Conservation (phyloP, 2,113 vertebrate species). For the Muntiacus muntjak region DNA sequence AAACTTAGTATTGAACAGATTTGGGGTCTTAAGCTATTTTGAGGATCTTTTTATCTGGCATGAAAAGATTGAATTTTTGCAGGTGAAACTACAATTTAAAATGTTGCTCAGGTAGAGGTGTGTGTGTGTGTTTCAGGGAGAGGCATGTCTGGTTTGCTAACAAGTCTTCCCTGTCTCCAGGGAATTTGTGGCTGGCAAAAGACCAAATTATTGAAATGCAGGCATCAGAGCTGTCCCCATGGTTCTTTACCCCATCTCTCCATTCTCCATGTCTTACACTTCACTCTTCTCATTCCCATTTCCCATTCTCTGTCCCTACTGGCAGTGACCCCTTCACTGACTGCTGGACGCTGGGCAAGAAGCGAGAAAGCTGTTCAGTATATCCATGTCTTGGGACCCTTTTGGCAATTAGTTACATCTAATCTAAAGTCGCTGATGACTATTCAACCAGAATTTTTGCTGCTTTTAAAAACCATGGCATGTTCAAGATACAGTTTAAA, state of each 20-base stretch:
- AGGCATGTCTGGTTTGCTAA: neutral
- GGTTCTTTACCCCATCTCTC: neutral
- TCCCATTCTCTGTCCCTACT: neutral
- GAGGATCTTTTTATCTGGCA: neutral
- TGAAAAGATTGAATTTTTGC: neutral
- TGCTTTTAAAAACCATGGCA: neutral
- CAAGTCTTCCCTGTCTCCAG: neutral
- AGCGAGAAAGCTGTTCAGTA: neutral
- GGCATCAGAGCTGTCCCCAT: neutral
- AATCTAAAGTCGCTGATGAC: neutral
- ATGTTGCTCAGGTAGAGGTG: neutral
- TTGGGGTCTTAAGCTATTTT: neutral
- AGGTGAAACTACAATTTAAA: neutral
- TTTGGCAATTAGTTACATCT: neutral
- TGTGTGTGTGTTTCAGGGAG: neutral
- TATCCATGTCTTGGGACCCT: neutral
- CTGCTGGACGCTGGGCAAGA: neutral
- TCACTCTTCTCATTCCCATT: neutral
- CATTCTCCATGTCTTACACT: neutral
- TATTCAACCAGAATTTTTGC: neutral
- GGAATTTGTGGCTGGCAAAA: neutral
- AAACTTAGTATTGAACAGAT: neutral
- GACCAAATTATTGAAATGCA: neutral
- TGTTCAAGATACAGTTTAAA: neutral
- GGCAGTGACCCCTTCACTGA: neutral